Evolutionary conservation across 2,113 vertebrate genomes (phyloP).

Genomic region (Falco punctatus): DNA sequence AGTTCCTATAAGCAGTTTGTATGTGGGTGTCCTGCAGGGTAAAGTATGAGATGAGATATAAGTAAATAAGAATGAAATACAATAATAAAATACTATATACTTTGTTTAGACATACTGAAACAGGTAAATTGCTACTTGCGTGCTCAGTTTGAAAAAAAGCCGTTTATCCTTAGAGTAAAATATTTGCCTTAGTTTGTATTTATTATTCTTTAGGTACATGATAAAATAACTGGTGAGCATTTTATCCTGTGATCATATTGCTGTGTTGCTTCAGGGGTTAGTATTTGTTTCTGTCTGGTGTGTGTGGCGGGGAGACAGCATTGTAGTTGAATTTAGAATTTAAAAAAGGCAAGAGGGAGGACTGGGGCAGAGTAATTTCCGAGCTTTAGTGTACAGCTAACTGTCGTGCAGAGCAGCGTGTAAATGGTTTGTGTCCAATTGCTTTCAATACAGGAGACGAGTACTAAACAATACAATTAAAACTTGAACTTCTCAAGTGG

Average conservation of each 20-base stretch:
- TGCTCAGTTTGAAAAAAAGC: not conserved
- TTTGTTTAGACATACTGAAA: not conserved
- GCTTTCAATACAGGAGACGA: not conserved
- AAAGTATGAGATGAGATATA: not conserved
- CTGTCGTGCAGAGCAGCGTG: not conserved
- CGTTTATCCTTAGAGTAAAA: not conserved
- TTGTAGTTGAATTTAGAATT: not conserved
- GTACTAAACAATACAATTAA: not conserved
- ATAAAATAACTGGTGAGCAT: not conserved
- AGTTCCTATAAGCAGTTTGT: rapidly evolving
- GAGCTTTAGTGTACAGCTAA: not conserved
- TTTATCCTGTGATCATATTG: not conserved
- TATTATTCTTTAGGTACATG: not conserved
- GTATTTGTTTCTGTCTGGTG: not conserved
- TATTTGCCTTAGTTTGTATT: not conserved
- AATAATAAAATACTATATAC: not conserved
- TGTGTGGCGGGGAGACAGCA: not conserved
- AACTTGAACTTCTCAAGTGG: not conserved
- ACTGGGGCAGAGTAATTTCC: not conserved
- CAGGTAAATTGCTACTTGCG: not conserved
- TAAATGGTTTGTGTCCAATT: not conserved
- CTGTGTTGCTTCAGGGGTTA: not conserved
- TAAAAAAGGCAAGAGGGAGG: not conserved
- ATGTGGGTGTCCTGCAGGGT: not conserved
- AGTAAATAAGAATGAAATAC: not conserved